Base-by-base conservation (phyloP, 1,140 invertebrate species). In the Macrobrachium nipponense region DNA sequence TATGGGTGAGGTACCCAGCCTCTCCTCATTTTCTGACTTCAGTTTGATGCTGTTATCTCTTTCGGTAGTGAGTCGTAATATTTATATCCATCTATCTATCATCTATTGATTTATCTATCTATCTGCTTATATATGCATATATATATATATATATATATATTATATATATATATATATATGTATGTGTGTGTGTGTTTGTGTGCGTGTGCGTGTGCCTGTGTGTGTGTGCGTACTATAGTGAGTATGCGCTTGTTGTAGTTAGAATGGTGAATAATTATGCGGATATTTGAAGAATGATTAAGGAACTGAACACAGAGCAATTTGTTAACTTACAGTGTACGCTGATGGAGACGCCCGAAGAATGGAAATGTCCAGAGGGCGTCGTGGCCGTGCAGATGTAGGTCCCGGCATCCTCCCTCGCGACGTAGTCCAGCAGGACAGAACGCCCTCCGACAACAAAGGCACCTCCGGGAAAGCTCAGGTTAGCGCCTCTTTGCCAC, bases 331-430 rank as follows among this genome's bases (percentile, higher is more conserved):
- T 76, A 86, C 85, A 86, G 10, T 86, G 79, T 17, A 86, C 85
- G 20, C 36, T 66, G 14, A 86, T 75, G n/a, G 79, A 75, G 66
- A 86, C 58, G 66, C 23, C 23, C 27, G 27, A 76, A 20, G 85
- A 81, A 72, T 76, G 72, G 6, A 68, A 66, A 51, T n/a, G 17
- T 15, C 85, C 78, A 11, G 15, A 6, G 10, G 78, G 17, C 5
- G 17, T 75, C 78, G 60, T 36, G 58, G 85, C 85, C 0, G 78
- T 86, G 78, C 85, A 86, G 78, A 64, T 58, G 44, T 86, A 86
- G 27, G 60, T 73, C n/a, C 85, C 85, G 2, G 68, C 68, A 43
- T 86, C 85, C 77, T 86, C 85, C 17, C 78, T 14, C 14, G 58
- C 68, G 14, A 81, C 85, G 62, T 75, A 80, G 66, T 75, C 78